phyloP scores from a whole-genome alignment of 1,140 invertebrate species.

The Lepeophtheirus salmonis region DNA sequence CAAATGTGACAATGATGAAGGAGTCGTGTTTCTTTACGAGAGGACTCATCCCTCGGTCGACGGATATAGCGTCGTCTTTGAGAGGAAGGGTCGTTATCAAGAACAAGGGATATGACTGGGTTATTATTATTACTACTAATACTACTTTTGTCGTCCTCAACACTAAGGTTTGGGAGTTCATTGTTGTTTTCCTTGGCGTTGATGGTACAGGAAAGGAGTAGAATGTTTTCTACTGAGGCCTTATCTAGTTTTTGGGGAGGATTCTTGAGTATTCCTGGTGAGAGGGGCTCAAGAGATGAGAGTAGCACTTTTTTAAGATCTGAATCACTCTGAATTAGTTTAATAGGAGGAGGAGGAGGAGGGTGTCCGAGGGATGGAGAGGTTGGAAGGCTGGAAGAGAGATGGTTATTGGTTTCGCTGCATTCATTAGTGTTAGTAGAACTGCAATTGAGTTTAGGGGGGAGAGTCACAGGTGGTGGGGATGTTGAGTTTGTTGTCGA shows the following conservation, averaged over 20 bases:
- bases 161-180: too few relatives aligned
- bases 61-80: background rate
- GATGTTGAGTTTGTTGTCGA: too few relatives aligned
- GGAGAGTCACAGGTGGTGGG: background rate
- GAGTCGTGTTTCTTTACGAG: conserved; percentile 33
- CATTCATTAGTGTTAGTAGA: background rate
- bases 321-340: background rate
- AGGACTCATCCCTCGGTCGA: background rate
- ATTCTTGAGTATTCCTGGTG: background rate
- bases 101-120: background rate
- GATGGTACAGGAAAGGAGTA: background rate
- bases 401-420: background rate
- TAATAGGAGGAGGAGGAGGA: too few relatives aligned
- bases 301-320: background rate
- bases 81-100: background rate
- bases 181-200: background rate
- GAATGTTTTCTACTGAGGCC: background rate
- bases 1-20: conserved; percentile 76
- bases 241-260: background rate
- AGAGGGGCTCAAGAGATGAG: background rate
- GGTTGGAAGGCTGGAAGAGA: too few relatives aligned
- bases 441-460: background rate
- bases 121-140: too few relatives aligned
- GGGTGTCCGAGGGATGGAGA: too few relatives aligned
- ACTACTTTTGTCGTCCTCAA: background rate